phyloP scores from a whole-genome alignment of 2,113 vertebrate genomes.

The Rhinolophus sinicus region DNA sequence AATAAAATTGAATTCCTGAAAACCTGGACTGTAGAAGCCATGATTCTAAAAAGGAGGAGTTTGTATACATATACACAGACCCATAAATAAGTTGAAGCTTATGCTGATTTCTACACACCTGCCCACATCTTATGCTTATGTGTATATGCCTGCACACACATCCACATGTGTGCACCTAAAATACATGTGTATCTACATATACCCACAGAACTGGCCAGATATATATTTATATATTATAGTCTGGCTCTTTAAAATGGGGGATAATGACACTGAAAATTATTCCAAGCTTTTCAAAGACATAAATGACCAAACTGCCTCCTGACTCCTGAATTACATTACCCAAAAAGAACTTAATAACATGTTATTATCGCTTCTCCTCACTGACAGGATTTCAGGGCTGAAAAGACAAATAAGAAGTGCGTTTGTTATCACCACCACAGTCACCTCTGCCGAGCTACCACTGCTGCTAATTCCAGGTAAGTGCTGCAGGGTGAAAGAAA shows the following conservation, averaged over 20 bases:
- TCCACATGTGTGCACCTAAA: not conserved
- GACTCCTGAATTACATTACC: constrained; percentile 89
- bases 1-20: constrained; percentile 41
- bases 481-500: not conserved
- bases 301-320: constrained; percentile 89
- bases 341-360: constrained; percentile 89
- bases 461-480: constrained; percentile 82
- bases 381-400: constrained; percentile 87
- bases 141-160: not conserved
- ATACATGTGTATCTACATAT: not conserved
- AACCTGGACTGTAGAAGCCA: not conserved
- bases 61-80: not conserved
- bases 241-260: constrained; percentile 85
- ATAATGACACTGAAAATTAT: constrained; percentile 89
- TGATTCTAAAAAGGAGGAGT: not conserved
- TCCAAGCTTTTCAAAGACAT: constrained; percentile 88
- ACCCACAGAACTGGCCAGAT: constrained; percentile 50
- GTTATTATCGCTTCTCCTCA: constrained; percentile 88
- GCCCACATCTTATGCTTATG: not conserved
- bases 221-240: constrained; percentile 81
- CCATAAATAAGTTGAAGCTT: not conserved
- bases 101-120: not conserved
- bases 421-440: constrained; percentile 77
- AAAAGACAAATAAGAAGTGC: constrained; percentile 87
- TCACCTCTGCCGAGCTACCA: constrained; percentile 76